phyloP scores from a whole-genome alignment of 92 coral and sea anemone genomes.

The Desmophyllum pertusum region DNA sequence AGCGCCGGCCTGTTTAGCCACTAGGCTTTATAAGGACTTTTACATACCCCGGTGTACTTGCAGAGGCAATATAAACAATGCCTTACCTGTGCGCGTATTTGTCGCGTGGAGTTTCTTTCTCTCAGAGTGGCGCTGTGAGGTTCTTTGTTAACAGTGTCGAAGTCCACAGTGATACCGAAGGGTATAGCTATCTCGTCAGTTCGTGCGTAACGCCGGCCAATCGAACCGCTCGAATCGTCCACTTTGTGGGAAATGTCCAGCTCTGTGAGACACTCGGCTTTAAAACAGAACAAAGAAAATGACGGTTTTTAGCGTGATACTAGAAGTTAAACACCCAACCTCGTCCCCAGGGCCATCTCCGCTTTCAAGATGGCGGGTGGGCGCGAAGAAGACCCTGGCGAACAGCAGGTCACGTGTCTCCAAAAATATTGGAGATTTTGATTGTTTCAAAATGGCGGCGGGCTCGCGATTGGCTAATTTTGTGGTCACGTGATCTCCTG shows the following conservation, averaged over 20 bases:
- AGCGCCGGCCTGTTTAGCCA: neutral
- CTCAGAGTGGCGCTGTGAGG: constrained; percentile 95
- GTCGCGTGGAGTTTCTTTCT: constrained; percentile 91
- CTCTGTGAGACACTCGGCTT: constrained; percentile 83
- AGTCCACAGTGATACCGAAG: constrained; percentile 96
- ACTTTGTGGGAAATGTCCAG: constrained; percentile 94
- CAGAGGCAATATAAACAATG: neutral
- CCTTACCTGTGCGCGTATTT: constrained; percentile 88
- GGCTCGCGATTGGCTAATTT: too few species aligned
- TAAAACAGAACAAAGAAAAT: neutral
- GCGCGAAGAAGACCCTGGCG: too few species aligned
- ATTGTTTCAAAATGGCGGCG: too few species aligned
- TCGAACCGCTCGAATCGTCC: constrained; percentile 97
- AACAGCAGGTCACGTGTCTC: neutral
- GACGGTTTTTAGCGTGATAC: neutral
- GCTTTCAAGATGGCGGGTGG: too few species aligned
- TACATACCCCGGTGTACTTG: neutral
- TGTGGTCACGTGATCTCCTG: too few species aligned
- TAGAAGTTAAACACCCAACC: neutral
- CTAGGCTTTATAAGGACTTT: neutral
- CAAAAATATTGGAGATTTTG: too few species aligned
- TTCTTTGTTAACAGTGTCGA: constrained; percentile 92
- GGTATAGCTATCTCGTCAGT: constrained; percentile 99
- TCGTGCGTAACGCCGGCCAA: constrained; percentile 97
- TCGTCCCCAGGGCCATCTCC: neutral